These are phyloP conservation scores for Nysson spinosus DNA, from an alignment of 2,888 invertebrate species.

Conservation along the genomic window DNA sequence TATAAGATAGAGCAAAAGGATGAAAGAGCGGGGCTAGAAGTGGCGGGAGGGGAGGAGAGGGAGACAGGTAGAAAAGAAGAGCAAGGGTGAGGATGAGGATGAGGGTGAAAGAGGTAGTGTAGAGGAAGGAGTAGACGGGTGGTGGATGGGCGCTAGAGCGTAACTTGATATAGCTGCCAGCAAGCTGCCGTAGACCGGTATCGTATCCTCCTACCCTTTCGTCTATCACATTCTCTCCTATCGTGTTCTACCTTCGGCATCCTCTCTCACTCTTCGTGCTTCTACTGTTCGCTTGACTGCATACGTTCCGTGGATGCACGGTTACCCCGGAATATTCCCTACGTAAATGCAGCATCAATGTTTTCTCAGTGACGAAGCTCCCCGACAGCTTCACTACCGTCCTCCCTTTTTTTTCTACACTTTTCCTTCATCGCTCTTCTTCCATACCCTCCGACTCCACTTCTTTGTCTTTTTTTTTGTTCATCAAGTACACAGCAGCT, in stretches of 20 bases:
- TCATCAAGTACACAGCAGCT: conserved; percentile 53
- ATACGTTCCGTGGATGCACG: conserved; percentile 52
- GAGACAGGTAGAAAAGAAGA: background rate
- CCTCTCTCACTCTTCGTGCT: conserved; percentile 14
- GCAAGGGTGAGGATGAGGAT: conserved; percentile 7
- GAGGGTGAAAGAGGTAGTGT: conserved; percentile 24
- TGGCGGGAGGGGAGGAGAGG: no score
- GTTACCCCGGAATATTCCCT: conserved; percentile 58
- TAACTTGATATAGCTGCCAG: conserved; percentile 66
- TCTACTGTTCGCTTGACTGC: conserved; percentile 33
- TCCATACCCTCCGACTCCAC: background rate
- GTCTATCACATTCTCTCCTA: conserved; percentile 10
- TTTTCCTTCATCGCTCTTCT: background rate
- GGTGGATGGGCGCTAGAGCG: conserved; percentile 63
- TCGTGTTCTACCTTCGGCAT: conserved; percentile 29
- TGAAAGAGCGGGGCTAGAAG: background rate
- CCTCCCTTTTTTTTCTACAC: background rate
- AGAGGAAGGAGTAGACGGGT: conserved; percentile 31
- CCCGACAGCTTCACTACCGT: conserved; percentile 22
- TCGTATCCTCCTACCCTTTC: conserved; percentile 36
- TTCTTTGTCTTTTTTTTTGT: conserved; percentile 36
- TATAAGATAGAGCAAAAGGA: conserved; percentile 40
- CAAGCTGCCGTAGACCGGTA: conserved; percentile 60
- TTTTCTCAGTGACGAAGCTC: conserved; percentile 52
- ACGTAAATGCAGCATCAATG: conserved; percentile 63